Conservation (phyloP, 2,797 vertebrate genomes). For the Benthosema pterotum region DNA sequence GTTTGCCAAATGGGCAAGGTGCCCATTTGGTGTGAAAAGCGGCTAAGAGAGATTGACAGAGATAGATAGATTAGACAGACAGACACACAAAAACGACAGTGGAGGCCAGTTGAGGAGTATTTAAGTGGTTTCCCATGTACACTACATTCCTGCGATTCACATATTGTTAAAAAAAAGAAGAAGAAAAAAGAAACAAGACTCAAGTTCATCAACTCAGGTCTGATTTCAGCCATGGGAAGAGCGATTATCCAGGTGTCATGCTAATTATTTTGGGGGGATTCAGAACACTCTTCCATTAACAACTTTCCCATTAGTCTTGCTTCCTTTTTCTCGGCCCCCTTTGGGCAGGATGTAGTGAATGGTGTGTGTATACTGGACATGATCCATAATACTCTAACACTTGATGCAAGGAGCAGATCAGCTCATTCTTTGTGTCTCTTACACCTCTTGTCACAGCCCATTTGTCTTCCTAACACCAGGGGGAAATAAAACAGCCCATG, state of each 20-base stretch:
- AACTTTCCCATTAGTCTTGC: slow-evolving; percentile 13
- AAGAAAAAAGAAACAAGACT: too few relatives aligned
- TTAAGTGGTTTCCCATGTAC: background rate
- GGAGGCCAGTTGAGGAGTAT: too few relatives aligned
- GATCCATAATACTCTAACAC: slow-evolving; percentile 9
- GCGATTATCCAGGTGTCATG: too few relatives aligned
- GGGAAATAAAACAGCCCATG: background rate
- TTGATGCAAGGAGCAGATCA: slow-evolving; percentile 25
- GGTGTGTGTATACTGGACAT: slow-evolving; percentile 16
- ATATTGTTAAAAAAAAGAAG: too few relatives aligned
- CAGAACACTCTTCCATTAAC: background rate
- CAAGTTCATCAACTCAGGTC: background rate
- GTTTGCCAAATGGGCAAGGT: too few relatives aligned
- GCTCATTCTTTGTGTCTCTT: slow-evolving; percentile 12
- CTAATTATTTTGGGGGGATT: too few relatives aligned
- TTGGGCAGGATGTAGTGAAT: slow-evolving; percentile 27
- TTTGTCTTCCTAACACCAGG: slow-evolving; percentile 3
- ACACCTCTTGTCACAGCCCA: slow-evolving; percentile 1
- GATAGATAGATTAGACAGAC: too few relatives aligned
- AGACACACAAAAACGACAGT: too few relatives aligned
- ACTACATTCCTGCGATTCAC: background rate
- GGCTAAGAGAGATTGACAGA: background rate
- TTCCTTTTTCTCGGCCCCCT: slow-evolving; percentile 12
- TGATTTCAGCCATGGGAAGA: background rate
- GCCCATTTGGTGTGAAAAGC: too few relatives aligned